These are phyloP conservation scores for Hofmannophila pseudospretella DNA, from an alignment of 2,888 invertebrate species.

Conservation along the genomic window DNA sequence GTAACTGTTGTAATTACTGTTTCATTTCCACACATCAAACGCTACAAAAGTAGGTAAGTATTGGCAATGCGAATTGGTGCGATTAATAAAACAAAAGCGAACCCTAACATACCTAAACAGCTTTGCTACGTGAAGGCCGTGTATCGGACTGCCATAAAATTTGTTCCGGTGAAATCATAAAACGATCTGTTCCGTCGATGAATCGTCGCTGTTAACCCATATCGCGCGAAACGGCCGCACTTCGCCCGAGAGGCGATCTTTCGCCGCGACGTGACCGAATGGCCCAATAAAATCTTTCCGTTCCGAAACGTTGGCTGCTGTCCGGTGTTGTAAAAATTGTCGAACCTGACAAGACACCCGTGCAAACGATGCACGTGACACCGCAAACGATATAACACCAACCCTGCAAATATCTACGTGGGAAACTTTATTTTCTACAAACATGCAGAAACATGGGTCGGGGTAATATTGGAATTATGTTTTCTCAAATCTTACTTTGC, in stretches of 20 bases:
- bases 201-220: slow-evolving; percentile 58
- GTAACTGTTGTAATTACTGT: neutral
- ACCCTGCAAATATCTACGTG: slow-evolving; percentile 1
- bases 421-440: neutral
- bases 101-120: neutral
- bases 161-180: slow-evolving; percentile 53
- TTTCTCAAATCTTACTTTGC: neutral
- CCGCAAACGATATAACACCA: slow-evolving; percentile 21
- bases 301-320: slow-evolving; percentile 39
- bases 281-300: slow-evolving; percentile 61
- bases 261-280: slow-evolving; percentile 61
- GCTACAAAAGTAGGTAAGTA: no score
- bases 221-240: slow-evolving; percentile 51
- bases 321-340: slow-evolving; percentile 52
- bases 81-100: neutral
- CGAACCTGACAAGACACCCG: slow-evolving; percentile 42
- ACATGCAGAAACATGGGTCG: neutral
- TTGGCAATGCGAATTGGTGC: no score
- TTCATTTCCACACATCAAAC: slow-evolving; percentile 1
- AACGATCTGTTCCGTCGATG: slow-evolving; percentile 57
- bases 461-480: neutral
- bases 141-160: slow-evolving; percentile 37
- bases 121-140: slow-evolving; percentile 11
- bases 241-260: slow-evolving; percentile 54
- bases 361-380: slow-evolving; percentile 19